Base-by-base conservation (phyloP, 2,888 invertebrate species). In the Acholoe squamosa region DNA sequence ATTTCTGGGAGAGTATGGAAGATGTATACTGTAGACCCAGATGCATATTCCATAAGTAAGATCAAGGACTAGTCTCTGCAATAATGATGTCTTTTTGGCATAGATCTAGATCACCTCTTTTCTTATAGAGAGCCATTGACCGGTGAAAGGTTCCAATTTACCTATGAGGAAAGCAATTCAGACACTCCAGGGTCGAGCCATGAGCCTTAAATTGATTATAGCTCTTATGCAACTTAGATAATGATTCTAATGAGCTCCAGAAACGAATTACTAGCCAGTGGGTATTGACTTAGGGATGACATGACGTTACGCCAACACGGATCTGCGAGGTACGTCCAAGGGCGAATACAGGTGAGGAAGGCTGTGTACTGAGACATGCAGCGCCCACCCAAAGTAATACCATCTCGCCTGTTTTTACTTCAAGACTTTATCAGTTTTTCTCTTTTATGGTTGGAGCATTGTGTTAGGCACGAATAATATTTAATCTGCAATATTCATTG, bases 201-300 rank as follows among this genome's bases (percentile, higher is more conserved):
- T 1, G 0, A 71, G 43, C 34, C 34, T 43, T 34, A 80, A 80
- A 80, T 80, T 80, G 43, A 80, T 80, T 43, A 43, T 19, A 80
- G 80, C 34, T 43, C n/a, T 80, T 80, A 80, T 19, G n/a, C 80
- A 80, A 80, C 33, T 34, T 16, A 43, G 43, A 80, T 80, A 80
- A 80, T 80, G 19, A 80, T n/a, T 43, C 14, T 80, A 80, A 80
- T 80, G 33, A 43, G 33, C 5, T 34, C 80, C n/a, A 34, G 80
- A 43, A 80, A 80, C 80, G 43, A 80, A 80, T 80, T 80, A 80
- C 34, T 16, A 5, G 80, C 14, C 19, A 43, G 34, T 33, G 14
- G 34, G 80, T 80, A 43, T 80, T 80, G 80, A 80, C 34, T 33
- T 14, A 34, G 34, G 34, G 22, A 43, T 80, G 80, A 43, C 80